Evolutionary conservation across 2,888 invertebrate species (phyloP), one percentile per base, ranked within the genome.

Genomic region (Erebia palarica): DNA sequence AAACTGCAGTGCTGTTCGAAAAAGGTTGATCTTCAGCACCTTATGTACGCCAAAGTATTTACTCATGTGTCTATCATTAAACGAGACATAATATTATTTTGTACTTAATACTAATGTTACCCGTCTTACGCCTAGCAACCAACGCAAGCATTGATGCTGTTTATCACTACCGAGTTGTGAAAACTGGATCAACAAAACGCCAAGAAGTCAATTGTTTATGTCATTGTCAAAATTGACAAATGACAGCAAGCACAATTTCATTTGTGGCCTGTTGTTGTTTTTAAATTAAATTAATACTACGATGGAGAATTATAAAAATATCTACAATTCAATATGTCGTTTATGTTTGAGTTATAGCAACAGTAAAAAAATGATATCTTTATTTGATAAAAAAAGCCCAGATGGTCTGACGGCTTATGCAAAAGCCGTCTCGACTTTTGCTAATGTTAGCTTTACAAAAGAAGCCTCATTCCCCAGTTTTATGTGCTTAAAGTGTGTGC

Each of bases 401-500:
- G 82, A 86, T 4, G 84, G 84, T 8, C 75, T 90, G 0, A 90
- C 85, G 81, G 79, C 79, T 65, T 89, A 84, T 58, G 90, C 89
- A 2, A 83, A 86, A 80, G 81, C 87, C 0, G 81, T 90, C 1
- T 68, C 78, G 61, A 82, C 75, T 49, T 83, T 92, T 42, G 82
- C 87, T 0, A 82, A 84, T 70, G 81, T 91, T 78, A 75, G 75
- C 18, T 77, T 90, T 21, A 75, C 80, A 77, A 80, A 81, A 68
- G 77, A 84, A 55, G 86, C 88, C 66, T 78, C 80, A 77, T 81
- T 89, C 59, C 92, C 92, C 0, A 75, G 71, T 60, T 79, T 76
- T 70, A 86, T 92, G 83, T 92, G 92, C 73, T 77, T 77, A 59
- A 84, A 83, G 65, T 92, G 92, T 78, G 78, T 86, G 60, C 75